Conservation (phyloP, 2,888 invertebrate species). For the Oxycera nigricornis region DNA sequence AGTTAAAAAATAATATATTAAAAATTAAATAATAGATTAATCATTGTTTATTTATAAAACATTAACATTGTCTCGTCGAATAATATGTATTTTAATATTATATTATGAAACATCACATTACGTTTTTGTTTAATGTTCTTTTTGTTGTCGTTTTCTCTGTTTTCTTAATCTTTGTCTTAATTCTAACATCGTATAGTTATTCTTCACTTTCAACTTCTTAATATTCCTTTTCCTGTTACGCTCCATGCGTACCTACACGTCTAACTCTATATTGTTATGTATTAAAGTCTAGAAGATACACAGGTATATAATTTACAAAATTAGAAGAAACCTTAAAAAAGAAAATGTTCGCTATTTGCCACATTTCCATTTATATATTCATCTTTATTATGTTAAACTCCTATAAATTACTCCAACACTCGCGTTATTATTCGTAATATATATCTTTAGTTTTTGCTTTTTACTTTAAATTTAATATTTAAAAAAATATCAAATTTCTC, state of each 20-base stretch:
- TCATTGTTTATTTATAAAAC: conserved; percentile 35
- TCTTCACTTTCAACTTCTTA: background rate
- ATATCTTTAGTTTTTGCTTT: conserved; percentile 44
- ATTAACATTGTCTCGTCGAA: conserved; percentile 49
- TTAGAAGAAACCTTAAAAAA: conserved; percentile 24
- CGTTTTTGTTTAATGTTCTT: conserved; percentile 44
- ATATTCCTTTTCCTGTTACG: background rate
- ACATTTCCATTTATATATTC: background rate
- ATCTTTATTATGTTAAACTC: conserved; percentile 11
- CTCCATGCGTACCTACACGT: background rate
- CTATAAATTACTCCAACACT: conserved; percentile 34
- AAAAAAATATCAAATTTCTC: conserved; percentile 39
- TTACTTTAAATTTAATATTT: conserved; percentile 34
- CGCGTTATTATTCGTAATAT: conserved; percentile 37
- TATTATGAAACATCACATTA: conserved; percentile 30
- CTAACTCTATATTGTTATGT: background rate
- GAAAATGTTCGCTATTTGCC: conserved; percentile 23
- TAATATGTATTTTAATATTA: conserved; percentile 45
- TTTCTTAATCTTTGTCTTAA: conserved; percentile 26
- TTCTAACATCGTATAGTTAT: conserved; percentile 6
- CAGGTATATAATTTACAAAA: conserved; percentile 26
- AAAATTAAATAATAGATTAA: conserved; percentile 40
- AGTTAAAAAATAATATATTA: conserved; percentile 33
- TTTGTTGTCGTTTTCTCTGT: conserved; percentile 39
- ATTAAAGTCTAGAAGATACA: conserved; percentile 11